phyloP scores from a whole-genome alignment of 2,113 vertebrate species.

The Thinocorus orbignyianus region DNA sequence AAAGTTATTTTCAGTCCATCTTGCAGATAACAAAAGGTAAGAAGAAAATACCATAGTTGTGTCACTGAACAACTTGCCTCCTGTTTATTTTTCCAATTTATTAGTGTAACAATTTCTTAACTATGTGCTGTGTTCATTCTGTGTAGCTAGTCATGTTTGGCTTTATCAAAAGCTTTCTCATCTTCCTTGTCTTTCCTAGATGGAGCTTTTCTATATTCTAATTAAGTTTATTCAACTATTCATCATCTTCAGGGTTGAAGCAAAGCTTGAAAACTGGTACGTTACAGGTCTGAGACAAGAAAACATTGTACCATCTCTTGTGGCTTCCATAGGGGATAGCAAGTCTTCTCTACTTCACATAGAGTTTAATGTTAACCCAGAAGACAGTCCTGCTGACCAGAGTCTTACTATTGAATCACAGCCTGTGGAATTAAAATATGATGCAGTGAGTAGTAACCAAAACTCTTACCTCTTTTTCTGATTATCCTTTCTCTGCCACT shows the following conservation, averaged over 20 bases:
- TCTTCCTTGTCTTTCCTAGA: background rate
- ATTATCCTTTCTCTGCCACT: background rate
- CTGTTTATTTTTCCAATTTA: background rate
- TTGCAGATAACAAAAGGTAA: background rate
- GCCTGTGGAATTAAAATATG: conserved; percentile 94
- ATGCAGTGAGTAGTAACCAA: conserved; percentile 82
- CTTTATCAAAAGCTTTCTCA: background rate
- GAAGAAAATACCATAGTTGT: background rate
- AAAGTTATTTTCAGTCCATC: background rate
- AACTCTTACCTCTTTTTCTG: background rate
- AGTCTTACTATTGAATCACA: conserved; percentile 86
- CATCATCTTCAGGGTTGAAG: conserved; percentile 82
- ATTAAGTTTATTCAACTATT: background rate
- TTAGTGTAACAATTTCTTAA: background rate
- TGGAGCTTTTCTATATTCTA: background rate
- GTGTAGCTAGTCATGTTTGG: background rate
- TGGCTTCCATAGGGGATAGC: conserved; percentile 85
- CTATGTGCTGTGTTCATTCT: background rate
- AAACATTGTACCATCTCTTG: conserved; percentile 85
- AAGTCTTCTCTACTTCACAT: conserved; percentile 86
- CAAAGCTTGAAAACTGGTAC: conserved; percentile 89
- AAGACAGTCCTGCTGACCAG: conserved; percentile 84
- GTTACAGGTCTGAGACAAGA: conserved; percentile 89
- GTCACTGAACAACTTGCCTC: background rate
- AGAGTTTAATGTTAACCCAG: conserved; percentile 87